Base-by-base conservation (phyloP, 2,888 invertebrate species). In the Alitta virens region DNA sequence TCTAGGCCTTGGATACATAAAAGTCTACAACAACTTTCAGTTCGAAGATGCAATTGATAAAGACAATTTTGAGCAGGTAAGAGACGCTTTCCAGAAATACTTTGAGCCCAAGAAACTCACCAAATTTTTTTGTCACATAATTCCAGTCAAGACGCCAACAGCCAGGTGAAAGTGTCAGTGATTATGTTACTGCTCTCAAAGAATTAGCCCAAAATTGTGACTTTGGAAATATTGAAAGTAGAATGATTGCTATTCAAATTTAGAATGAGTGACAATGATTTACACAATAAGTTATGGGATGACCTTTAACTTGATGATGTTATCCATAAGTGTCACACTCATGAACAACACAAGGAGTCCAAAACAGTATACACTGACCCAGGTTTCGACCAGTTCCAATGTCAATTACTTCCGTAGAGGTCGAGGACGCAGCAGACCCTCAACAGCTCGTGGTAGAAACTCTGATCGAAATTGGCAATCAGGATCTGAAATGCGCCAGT, bases 71-170 rank as follows among this genome's bases (percentile, higher is more conserved):
- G 49, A 40, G 18, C 46, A 16, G n/a, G 57, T 57, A 24, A 51
- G 18, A 5, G 14, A n/a, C 9, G 9, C 16, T 5, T 51, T 57
- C 23, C 18, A 57, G n/a, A 24, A 12, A 5, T 57, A 57, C 50
- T 57, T 57, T 26, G 57, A 57, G 50, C 57, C 57, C 16, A 57
- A 51, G 25, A 57, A 57, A 25, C 50, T 51, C 25, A 18, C 27
- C 16, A 57, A 57, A n/a, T 12, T 18, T 7, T 25, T 57, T 51
- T 25, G 50, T 57, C 3, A 57, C 57, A 2, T 18, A 57, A 9
- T 57, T 57, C 24, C 57, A 57, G 25, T 16, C n/a, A 18, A 38
- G 49, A 51, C 14, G 7, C 7, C 50, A 49, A 18, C 16, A 9
- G 7, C 50, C 50, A 14, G 7, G 18, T 7, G 50, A 49, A 40